phyloP scores from a whole-genome alignment of 2,888 invertebrate species.

The Dorcus hopei region DNA sequence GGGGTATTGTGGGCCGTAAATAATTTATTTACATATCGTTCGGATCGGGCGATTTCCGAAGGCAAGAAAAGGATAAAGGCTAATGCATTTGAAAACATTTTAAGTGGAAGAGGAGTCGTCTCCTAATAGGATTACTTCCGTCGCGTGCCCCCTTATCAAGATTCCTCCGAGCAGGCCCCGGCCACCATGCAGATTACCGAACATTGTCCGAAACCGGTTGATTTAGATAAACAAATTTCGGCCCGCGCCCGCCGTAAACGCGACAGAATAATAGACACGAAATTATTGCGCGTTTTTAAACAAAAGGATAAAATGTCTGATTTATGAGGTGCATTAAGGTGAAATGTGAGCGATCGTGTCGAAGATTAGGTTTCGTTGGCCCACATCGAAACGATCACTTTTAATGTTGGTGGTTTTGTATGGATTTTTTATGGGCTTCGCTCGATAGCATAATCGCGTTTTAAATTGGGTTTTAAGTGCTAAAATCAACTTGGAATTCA shows the following conservation, averaged over 20 bases:
- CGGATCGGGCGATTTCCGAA: background rate
- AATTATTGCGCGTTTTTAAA: constrained; percentile 20
- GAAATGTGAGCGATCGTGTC: constrained; percentile 26
- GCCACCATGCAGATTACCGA: background rate
- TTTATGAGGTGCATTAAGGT: constrained; percentile 29
- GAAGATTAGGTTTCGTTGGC: constrained; percentile 22
- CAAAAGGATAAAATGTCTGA: constrained; percentile 30
- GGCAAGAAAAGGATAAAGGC: constrained; percentile 1
- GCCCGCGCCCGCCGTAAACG: background rate
- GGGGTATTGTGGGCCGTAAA: too few species aligned
- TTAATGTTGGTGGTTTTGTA: constrained; percentile 18
- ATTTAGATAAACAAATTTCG: background rate
- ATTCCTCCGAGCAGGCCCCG: background rate
- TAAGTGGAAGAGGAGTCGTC: constrained; percentile 19
- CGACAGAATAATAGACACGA: constrained; percentile 7
- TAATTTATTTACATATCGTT: too few species aligned
- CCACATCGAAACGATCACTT: constrained; percentile 16
- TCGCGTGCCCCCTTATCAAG: constrained; percentile 26
- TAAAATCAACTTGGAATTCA: constrained; percentile 1
- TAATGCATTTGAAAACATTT: background rate
- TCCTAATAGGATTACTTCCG: constrained; percentile 26
- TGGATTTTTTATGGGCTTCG: background rate
- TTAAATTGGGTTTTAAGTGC: background rate
- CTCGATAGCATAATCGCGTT: background rate
- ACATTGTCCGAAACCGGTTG: background rate